Evolutionary conservation across 2,113 vertebrate genomes (phyloP).

Genomic region (Pseudolaguvia tuberculata): DNA sequence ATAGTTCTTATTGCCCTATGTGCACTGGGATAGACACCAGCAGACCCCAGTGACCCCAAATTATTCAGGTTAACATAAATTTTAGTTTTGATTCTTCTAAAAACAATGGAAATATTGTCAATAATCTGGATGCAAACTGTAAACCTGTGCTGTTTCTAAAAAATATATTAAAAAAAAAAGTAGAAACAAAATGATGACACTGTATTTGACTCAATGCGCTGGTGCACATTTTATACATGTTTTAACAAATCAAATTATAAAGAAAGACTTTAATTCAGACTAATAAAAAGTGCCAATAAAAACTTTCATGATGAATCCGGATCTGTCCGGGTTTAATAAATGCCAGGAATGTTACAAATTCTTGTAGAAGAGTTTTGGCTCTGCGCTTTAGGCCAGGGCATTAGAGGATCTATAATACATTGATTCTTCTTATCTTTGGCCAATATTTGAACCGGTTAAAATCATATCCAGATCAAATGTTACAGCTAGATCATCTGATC

Average conservation of each 20-base stretch:
- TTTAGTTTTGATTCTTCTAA: too few species aligned
- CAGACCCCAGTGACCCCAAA: too few species aligned
- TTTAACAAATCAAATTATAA: background rate
- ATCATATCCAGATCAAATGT: conserved; percentile 47
- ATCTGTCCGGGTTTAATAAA: conserved; percentile 35
- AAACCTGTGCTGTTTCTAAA: too few species aligned
- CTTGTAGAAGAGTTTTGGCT: conserved; percentile 48
- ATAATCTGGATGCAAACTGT: too few species aligned
- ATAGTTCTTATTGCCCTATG: too few species aligned
- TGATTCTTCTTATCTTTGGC: conserved; percentile 52
- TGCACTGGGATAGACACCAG: too few species aligned
- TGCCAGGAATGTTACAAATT: conserved; percentile 34
- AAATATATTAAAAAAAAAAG: too few species aligned
- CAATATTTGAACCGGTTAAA: conserved; percentile 47
- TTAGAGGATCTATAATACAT: conserved; percentile 49
- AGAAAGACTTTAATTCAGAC: background rate
- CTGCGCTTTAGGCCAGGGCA: conserved; percentile 35
- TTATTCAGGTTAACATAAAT: too few species aligned
- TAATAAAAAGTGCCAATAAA: background rate
- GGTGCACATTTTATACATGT: background rate
- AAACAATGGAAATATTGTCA: too few species aligned
- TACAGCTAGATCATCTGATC: conserved; percentile 36
- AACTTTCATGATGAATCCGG: conserved; percentile 22
- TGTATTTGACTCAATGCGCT: background rate
- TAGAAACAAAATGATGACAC: background rate